Conservation (phyloP, 2,113 vertebrate species). For the Callionymus lyra region DNA sequence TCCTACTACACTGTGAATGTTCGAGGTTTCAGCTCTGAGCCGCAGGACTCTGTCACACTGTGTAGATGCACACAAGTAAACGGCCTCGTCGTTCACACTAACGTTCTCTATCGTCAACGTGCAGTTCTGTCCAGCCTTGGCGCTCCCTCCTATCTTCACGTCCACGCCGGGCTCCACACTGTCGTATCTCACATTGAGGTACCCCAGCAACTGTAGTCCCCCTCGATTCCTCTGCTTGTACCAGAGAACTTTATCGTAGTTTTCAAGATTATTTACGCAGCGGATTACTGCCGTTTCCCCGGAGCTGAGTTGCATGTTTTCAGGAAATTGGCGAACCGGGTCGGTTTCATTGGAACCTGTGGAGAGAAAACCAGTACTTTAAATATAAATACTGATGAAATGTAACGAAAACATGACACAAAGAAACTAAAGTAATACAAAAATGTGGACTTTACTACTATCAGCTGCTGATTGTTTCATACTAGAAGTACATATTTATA, state of each 20-base stretch:
- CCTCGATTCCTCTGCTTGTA: slow-evolving; percentile 22
- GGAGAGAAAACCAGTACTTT: too few relatives aligned
- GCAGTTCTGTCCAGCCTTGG: background rate
- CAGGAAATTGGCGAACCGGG: slow-evolving; percentile 15
- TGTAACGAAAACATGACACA: too few relatives aligned
- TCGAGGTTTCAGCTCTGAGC: slow-evolving; percentile 6
- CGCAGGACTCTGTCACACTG: background rate
- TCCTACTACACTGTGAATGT: too few relatives aligned
- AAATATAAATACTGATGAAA: too few relatives aligned
- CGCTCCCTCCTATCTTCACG: slow-evolving; percentile 1
- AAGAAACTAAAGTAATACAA: too few relatives aligned
- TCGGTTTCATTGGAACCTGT: slow-evolving; percentile 18
- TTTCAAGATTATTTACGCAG: slow-evolving; percentile 25
- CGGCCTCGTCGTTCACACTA: background rate
- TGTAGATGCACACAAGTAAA: slow-evolving; percentile 28
- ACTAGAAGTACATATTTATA: too few relatives aligned
- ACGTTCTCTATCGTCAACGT: background rate
- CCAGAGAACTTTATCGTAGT: slow-evolving; percentile 28
- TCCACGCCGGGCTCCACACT: background rate
- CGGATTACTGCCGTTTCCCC: slow-evolving; percentile 2
- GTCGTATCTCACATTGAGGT: background rate
- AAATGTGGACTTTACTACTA: too few relatives aligned
- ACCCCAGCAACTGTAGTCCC: slow-evolving; percentile 20
- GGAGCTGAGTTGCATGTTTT: background rate
- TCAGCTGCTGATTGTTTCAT: too few relatives aligned